Conservation (phyloP, 2,888 invertebrate genomes). For the Harpagoxenus sublaevis region DNA sequence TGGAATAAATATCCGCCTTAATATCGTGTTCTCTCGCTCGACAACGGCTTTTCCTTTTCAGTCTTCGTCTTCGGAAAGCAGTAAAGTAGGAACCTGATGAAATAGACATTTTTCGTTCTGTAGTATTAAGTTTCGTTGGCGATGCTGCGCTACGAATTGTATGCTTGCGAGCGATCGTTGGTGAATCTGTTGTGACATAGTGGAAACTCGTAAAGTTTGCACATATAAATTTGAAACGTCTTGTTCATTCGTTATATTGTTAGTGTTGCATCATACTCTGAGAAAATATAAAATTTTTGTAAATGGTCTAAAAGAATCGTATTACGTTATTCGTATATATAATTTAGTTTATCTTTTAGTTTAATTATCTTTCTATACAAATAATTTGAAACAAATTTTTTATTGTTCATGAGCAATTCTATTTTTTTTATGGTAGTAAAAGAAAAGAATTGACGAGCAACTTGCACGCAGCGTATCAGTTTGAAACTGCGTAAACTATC, state of each 20-base stretch:
- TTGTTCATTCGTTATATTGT: neutral
- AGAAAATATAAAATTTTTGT: neutral
- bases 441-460: neutral
- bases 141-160: neutral
- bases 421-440: neutral
- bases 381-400: neutral
- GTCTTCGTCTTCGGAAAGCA: neutral
- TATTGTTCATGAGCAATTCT: neutral
- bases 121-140: neutral
- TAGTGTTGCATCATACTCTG: neutral
- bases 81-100: neutral
- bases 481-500: slow-evolving; percentile 19
- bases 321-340: neutral
- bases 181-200: neutral
- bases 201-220: neutral
- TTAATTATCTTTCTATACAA: neutral
- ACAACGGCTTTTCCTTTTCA: slow-evolving; percentile 16
- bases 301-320: neutral
- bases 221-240: slow-evolving; percentile 1
- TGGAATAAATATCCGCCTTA: slow-evolving; percentile 23
- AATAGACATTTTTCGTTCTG: neutral
- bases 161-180: slow-evolving; percentile 1
- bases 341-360: neutral
- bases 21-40: slow-evolving; percentile 24
- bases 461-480: neutral